Conservation (phyloP, 2,113 vertebrate genomes). For the Telmatochromis brichardi region DNA sequence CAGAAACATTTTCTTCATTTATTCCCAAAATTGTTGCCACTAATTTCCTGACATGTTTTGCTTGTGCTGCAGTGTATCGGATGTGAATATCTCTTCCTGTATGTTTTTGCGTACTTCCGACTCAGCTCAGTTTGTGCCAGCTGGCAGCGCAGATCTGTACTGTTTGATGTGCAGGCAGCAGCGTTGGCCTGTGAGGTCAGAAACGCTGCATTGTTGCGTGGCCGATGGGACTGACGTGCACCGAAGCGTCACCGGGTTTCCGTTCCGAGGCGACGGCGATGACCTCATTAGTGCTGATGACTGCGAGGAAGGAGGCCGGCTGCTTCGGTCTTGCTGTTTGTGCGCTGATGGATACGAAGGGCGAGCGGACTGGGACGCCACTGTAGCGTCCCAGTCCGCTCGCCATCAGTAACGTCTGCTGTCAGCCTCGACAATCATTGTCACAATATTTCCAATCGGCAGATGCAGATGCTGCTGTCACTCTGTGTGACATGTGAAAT, state of each 20-base stretch:
- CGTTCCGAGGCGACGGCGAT: neutral
- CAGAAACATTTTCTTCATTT: neutral
- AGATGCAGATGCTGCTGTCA: neutral
- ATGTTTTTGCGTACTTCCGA: neutral
- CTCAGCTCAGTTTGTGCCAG: neutral
- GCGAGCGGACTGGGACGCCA: neutral
- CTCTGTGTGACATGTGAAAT: neutral
- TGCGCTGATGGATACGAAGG: neutral
- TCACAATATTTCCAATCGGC: conserved; percentile 47
- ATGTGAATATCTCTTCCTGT: neutral
- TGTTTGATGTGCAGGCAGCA: neutral
- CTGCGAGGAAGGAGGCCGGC: neutral
- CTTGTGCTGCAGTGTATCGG: neutral
- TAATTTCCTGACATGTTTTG: neutral
- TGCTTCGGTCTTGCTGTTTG: neutral
- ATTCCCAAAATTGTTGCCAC: neutral
- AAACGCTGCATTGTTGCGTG: neutral
- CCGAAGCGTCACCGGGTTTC: neutral
- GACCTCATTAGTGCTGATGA: neutral
- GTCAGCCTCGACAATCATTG: conserved; percentile 30
- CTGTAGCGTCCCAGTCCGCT: neutral
- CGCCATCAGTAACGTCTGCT: neutral
- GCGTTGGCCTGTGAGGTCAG: neutral
- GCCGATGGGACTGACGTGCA: neutral
- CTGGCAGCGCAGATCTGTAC: neutral